These are phyloP conservation scores for Porites australiensis DNA, from an alignment of 64 coral and sea anemone species.

Conservation along the genomic window DNA sequence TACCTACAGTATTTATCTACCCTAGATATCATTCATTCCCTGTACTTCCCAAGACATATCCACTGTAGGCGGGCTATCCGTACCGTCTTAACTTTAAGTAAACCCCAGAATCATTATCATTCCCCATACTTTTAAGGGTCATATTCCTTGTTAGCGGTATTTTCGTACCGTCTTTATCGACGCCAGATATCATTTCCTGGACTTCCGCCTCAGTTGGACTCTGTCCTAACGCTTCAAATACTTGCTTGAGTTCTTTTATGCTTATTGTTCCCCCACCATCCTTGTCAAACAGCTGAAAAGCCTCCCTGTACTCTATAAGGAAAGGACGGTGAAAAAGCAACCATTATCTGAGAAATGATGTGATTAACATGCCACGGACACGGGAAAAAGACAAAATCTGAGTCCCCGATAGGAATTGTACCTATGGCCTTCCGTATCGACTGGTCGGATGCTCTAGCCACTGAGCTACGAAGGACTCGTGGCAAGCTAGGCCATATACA, in stretches of 20 bases:
- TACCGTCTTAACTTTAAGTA: too few relatives aligned
- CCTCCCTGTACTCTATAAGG: constrained; percentile 79
- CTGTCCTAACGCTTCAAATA: constrained; percentile 76
- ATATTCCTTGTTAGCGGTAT: neutral
- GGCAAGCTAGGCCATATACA: too few relatives aligned
- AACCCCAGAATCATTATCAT: too few relatives aligned
- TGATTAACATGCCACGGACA: too few relatives aligned
- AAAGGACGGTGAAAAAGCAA: neutral
- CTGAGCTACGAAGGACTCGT: too few relatives aligned
- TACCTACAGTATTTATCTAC: too few relatives aligned
- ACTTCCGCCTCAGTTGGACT: constrained; percentile 68
- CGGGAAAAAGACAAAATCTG: too few relatives aligned
- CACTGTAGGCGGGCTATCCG: too few relatives aligned
- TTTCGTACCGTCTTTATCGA: constrained; percentile 74
- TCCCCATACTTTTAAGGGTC: too few relatives aligned
- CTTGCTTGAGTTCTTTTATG: constrained; percentile 74
- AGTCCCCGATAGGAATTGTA: too few relatives aligned
- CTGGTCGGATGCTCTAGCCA: neutral
- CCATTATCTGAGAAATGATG: neutral
- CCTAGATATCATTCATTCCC: too few relatives aligned
- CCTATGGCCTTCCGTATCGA: neutral
- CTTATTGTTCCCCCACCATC: constrained; percentile 83
- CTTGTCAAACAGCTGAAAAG: constrained; percentile 87
- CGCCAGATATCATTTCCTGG: constrained; percentile 78
- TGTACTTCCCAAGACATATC: too few relatives aligned